Evolutionary conservation across 1,140 invertebrate species (phyloP).

Genomic region (Eueides isabella): DNA sequence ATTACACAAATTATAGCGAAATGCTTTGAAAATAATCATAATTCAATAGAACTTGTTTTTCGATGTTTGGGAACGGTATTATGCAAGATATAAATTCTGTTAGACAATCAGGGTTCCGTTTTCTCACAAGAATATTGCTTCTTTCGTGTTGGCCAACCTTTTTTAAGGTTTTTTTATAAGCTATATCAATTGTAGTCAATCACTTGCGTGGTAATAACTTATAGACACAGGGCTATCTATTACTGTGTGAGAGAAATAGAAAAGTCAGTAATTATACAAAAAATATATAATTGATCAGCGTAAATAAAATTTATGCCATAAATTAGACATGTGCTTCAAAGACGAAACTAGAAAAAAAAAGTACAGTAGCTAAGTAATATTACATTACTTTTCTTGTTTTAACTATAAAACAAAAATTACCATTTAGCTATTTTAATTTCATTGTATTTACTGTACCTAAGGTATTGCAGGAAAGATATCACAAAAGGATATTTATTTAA

Average conservation of each 20-base stretch:
- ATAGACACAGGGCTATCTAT: not conserved
- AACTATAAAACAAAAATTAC: no score
- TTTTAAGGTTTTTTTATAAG: conserved; percentile 28
- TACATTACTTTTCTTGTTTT: no score
- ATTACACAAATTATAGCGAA: not conserved
- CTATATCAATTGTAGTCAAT: conserved; percentile 32
- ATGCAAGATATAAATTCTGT: not conserved
- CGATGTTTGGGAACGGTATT: not conserved
- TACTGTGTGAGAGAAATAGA: not conserved
- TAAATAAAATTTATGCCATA: not conserved
- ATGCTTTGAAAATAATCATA: not conserved
- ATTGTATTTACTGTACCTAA: no score
- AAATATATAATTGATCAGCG: not conserved
- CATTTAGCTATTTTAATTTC: no score
- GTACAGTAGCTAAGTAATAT: no score
- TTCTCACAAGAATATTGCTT: conserved; percentile 28
- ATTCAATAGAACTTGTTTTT: conserved; percentile 14
- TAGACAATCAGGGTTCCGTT: conserved; percentile 14
- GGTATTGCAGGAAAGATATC: not conserved
- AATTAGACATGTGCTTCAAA: not conserved
- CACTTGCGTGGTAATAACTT: conserved; percentile 9
- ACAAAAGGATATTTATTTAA: not conserved
- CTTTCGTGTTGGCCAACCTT: conserved; percentile 39
- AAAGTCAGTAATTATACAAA: not conserved
- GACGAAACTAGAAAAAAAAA: no score